Conservation (phyloP, 2,888 invertebrate species). For the Brachypalpus laphriformis region DNA sequence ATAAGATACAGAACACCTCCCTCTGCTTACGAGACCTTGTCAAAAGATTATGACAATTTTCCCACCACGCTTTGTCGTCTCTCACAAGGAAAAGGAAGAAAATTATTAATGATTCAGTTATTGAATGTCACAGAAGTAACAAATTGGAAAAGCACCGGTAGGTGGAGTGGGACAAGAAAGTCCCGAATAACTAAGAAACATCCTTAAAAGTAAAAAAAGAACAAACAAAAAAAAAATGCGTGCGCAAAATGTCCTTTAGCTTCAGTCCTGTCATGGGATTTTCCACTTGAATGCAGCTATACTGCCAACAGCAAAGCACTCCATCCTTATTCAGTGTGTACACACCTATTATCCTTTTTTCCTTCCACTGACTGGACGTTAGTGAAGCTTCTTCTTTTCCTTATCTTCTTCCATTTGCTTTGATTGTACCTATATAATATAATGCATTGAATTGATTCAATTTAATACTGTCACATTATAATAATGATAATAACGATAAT, state of each 20-base stretch:
- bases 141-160: constrained; percentile 58
- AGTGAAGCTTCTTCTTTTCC: constrained; percentile 15
- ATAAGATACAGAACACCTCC: background rate
- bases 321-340: background rate
- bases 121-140: constrained; percentile 67
- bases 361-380: constrained; percentile 35
- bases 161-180: constrained; percentile 8
- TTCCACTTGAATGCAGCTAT: constrained; percentile 54
- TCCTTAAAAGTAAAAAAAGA: constrained; percentile 2
- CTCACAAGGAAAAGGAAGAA: constrained; percentile 42
- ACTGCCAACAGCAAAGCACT: background rate
- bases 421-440: no score
- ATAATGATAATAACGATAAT: constrained; percentile 76
- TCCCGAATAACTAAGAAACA: constrained; percentile 19
- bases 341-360: constrained; percentile 44
- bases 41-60: constrained; percentile 82
- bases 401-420: constrained; percentile 52
- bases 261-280: constrained; percentile 50
- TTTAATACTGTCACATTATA: constrained; percentile 68
- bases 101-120: constrained; percentile 74
- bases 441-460: constrained; percentile 71
- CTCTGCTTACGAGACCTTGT: constrained; percentile 75
- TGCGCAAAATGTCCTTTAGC: constrained; percentile 57
- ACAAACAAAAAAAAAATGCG: constrained; percentile 37
- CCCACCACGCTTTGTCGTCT: constrained; percentile 76